phyloP scores from a whole-genome alignment of 2,113 vertebrate genomes.

The Peucedramus taeniatus region DNA sequence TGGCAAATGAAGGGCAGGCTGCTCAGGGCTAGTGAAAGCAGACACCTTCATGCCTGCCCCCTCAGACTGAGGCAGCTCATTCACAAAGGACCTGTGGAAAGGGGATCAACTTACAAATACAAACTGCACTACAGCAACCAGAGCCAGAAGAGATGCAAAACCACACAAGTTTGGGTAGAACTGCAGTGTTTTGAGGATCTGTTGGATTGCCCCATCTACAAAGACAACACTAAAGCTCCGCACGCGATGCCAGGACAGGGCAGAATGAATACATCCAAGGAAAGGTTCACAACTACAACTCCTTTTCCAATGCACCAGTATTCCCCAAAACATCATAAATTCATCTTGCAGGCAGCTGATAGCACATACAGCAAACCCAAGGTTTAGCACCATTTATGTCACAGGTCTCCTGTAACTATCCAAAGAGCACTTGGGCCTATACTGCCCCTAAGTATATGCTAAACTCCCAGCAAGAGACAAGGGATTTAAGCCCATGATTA shows the following conservation, averaged over 20 bases:
- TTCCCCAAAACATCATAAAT: background rate
- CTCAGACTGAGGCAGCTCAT: background rate
- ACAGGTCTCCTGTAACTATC: background rate
- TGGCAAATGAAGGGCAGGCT: background rate
- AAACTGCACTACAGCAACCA: background rate
- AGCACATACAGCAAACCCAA: background rate
- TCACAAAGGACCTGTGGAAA: background rate
- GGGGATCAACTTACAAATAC: background rate
- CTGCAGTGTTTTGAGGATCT: background rate
- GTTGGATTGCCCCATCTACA: background rate
- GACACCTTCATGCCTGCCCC: background rate
- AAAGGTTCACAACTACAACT: background rate
- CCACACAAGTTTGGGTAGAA: background rate
- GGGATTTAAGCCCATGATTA: background rate
- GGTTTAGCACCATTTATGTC: background rate
- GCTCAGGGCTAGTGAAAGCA: background rate
- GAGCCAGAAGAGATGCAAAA: background rate
- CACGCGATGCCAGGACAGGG: background rate
- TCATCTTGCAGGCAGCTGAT: background rate
- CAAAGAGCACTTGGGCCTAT: background rate
- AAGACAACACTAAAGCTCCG: background rate
- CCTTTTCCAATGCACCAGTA: background rate
- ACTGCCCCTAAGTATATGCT: background rate
- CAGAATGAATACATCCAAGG: background rate
- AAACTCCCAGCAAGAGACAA: background rate